Evolutionary conservation across 2,797 vertebrate genomes (phyloP), one percentile per base, ranked within the genome.

Genomic region (Emydoidea blandingii): DNA sequence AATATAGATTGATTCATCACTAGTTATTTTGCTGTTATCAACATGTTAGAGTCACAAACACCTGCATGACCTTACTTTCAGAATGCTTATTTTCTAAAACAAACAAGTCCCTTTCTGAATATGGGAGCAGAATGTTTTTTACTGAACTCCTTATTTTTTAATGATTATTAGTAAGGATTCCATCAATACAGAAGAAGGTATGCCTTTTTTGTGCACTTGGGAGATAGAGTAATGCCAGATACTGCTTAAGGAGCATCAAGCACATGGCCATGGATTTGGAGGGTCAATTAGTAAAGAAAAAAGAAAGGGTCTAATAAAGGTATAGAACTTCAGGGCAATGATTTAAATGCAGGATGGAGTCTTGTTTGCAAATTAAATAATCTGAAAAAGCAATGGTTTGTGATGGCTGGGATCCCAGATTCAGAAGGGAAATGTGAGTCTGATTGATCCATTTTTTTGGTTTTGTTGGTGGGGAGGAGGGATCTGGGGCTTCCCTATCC

Each of bases 371-470:
- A 88, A 50, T 1, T 2, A 62, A 21, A 56, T 25, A 12, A 34
- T 11, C 3, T 82, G 50, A 87, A 86, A 86, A 47, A 3, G 44
- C 85, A 89, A 6, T 83, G 14, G 49, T 62, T 3, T 27, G 15
- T 5, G 62, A 50, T 31, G 79, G 57, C 34, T 3, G 9, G 21
- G 86, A 81, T 89, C 15, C 59, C 89, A 68, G 19, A 83, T 85
- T 93, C 88, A 79, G 54, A 96, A 76, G 14, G 29, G 18, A 86
- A 93, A 76, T 21, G 19, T 53, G 50, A 62, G 47, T 87, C 78
- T 91, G 37, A 91, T 18, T n/a, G 62, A 37, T 68, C 9, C 9
- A 68, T 68, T 68, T 11, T n/a, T 68, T 37, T 68, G n/a, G 65
- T 21, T 68, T 68, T 68, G 19, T 11, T 37, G 65, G 34, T 54